These are phyloP conservation scores for Tokudaia muenninki DNA, from an alignment of 2,797 vertebrate genomes.

Conservation along the genomic window DNA sequence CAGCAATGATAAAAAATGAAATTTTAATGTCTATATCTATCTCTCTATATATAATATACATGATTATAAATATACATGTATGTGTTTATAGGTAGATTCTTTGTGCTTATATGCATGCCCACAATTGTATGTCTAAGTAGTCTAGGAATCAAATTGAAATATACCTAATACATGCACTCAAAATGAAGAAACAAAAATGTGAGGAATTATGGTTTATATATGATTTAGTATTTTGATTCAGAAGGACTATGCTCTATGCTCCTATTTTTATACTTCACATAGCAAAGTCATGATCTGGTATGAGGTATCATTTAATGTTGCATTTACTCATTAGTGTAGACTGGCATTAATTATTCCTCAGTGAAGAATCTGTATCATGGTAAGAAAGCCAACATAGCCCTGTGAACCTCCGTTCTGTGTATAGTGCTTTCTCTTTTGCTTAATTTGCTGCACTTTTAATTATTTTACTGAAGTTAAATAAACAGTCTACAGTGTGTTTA, in stretches of 20 bases:
- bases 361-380: not conserved
- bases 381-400: not conserved
- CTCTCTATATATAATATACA: too few relatives aligned
- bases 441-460: not conserved
- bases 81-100: fast-evolving
- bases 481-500: not conserved
- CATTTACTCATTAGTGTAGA: not conserved
- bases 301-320: not conserved
- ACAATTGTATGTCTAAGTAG: not conserved
- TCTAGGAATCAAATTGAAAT: not conserved
- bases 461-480: not conserved
- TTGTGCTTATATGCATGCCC: too few relatives aligned
- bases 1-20: not conserved
- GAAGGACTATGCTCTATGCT: not conserved
- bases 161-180: not conserved
- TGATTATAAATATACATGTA: too few relatives aligned
- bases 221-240: not conserved
- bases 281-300: not conserved
- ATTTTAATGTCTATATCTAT: not conserved
- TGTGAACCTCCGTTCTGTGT: not conserved
- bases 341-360: not conserved
- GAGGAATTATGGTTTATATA: not conserved
- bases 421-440: not conserved
- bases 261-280: not conserved
- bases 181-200: not conserved